Evolutionary conservation across 2,113 vertebrate species (phyloP), one percentile per base, ranked within the genome.

Genomic region (Thamnaconus septentrionalis): DNA sequence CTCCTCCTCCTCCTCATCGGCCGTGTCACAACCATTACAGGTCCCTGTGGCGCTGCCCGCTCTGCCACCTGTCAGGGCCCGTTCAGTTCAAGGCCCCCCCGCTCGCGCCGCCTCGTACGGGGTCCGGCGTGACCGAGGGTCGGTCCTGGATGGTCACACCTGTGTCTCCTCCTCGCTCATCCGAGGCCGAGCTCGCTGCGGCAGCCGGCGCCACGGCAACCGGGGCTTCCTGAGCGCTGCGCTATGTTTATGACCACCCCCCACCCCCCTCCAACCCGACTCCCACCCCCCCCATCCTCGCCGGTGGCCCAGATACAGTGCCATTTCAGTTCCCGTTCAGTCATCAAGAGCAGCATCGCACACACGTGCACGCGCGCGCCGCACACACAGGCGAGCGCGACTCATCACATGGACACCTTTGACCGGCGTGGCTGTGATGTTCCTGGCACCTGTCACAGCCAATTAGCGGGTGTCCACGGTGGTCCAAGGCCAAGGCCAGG

Each of bases 1-100:
- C 31, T 65, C 12, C 59, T 43, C 42, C 66, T 51, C 8, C 69
- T 7, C 68, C 47, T n/a, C 18, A 47, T 47, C 31, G 60, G 40
- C 43, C 9, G 41, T 78, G 41, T 53, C 64, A 90, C 71, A 91
- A 89, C 71, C 86, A 87, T 79, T 90, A 90, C 64, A 81, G 79
- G 4, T 2, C 18, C 69, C 39, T 92, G 91, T 61, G 88, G 66
- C 0, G 68, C 31, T 6, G 70, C 87, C 57, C 92, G 91, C 64
- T 69, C 80, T 43, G 64, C 70, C 12, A 91, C 90, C 44, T 92
- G 90, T 4, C 70, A 82, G 0, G 70, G 69, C 4, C 85, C 75
- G 3, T 71, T 70, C 0, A 73, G 53, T 67, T 53, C 81, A 46
- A 41, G 43, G 0, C 56, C 63, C 61, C 61, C 91, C 90, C 54